Percentiles rank a stretch among this genome's conserved stretches.
These are phyloP conservation scores for Spialia ferax DNA, from an alignment of 2,888 invertebrate genomes.

Conservation along the genomic window DNA sequence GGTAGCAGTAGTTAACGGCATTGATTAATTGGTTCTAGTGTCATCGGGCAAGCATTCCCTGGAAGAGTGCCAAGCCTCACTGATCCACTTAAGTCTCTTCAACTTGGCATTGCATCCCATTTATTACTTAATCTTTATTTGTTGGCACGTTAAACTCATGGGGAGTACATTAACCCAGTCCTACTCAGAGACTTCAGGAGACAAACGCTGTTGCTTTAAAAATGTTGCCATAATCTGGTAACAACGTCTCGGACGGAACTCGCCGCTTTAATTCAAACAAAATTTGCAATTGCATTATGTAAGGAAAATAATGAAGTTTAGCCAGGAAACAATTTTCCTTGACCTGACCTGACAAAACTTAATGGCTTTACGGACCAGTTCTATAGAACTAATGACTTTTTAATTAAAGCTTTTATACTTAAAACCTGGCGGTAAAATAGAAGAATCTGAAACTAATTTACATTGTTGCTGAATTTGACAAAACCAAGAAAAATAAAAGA, in stretches of 20 bases:
- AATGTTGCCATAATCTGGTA: neutral
- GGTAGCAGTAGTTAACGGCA: slow-evolving; percentile 11
- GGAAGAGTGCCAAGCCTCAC: slow-evolving; percentile 25
- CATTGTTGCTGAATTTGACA: neutral
- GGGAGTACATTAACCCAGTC: slow-evolving; percentile 35
- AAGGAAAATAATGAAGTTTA: no score
- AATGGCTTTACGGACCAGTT: neutral
- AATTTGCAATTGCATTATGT: neutral
- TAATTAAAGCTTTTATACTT: slow-evolving; percentile 14
- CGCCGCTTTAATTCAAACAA: neutral
- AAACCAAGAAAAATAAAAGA: neutral
- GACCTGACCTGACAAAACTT: slow-evolving; percentile 5
- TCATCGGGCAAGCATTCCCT: slow-evolving; percentile 11
- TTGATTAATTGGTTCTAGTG: slow-evolving; percentile 23
- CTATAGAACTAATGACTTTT: slow-evolving; percentile 10
- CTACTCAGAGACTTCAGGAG: neutral
- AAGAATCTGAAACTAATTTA: neutral
- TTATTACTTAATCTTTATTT: slow-evolving; percentile 30
- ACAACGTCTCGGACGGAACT: neutral
- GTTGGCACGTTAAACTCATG: slow-evolving; percentile 31
- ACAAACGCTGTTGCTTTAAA: neutral
- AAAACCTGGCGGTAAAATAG: neutral
- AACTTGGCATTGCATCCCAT: slow-evolving; percentile 36
- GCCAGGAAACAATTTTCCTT: slow-evolving; percentile 3
- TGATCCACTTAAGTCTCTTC: slow-evolving; percentile 36